These are phyloP conservation scores for Salminus brasiliensis DNA, from an alignment of 2,113 vertebrate species.

Conservation along the genomic window DNA sequence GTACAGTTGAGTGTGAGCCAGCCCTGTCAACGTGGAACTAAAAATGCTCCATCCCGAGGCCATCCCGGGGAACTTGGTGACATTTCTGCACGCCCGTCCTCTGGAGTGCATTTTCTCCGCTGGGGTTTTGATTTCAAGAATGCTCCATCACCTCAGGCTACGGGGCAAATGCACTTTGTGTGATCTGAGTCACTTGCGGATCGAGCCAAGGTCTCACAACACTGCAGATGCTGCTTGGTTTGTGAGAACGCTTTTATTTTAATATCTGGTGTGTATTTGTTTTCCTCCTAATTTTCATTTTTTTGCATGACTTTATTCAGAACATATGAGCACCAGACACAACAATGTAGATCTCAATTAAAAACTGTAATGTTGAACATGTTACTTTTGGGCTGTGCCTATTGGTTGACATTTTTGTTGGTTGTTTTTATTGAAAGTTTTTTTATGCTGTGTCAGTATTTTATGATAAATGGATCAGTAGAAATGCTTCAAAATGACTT, in stretches of 20 bases:
- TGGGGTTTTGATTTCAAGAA: constrained; percentile 64
- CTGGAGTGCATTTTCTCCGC: constrained; percentile 74
- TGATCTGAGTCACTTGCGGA: constrained; percentile 63
- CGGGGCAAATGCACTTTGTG: constrained; percentile 63
- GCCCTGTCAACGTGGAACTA: constrained; percentile 56
- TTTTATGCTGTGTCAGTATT: no score
- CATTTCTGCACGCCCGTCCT: constrained; percentile 66
- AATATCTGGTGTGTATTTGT: neutral
- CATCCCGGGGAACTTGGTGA: constrained; percentile 57
- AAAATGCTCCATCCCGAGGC: constrained; percentile 67
- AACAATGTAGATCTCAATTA: no score
- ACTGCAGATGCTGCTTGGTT: neutral
- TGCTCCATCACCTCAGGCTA: constrained; percentile 59
- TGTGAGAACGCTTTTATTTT: neutral
- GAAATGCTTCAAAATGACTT: no score
- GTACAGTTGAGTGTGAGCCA: constrained; percentile 22
- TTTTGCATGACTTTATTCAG: neutral
- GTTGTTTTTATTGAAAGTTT: no score
- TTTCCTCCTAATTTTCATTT: neutral
- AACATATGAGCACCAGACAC: neutral
- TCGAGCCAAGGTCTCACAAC: constrained; percentile 27
- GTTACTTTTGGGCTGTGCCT: no score
- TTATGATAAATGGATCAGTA: no score
- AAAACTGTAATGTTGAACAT: no score
- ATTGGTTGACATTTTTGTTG: no score